Conservation (phyloP, 2,113 vertebrate species). For the Neoarius graeffei region DNA sequence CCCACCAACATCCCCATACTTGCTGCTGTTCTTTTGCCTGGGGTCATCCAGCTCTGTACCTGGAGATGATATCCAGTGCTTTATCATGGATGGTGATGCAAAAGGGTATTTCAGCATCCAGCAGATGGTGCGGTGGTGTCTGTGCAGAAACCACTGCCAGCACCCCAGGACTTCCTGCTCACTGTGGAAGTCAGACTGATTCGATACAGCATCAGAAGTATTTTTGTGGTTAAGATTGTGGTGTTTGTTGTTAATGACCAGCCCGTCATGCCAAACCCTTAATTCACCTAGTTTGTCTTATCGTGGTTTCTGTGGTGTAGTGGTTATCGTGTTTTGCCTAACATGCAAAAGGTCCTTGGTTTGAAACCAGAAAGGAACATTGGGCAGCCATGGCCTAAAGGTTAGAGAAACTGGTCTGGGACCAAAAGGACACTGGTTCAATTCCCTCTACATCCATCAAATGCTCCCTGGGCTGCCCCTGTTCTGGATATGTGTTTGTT, state of each 20-base stretch:
- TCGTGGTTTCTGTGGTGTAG: no score
- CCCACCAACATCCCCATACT: slow-evolving; percentile 91
- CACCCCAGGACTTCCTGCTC: slow-evolving; percentile 60
- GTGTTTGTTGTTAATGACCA: slow-evolving; percentile 60
- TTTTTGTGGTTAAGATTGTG: slow-evolving; percentile 62
- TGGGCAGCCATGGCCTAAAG: no score
- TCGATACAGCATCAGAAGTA: slow-evolving; percentile 53
- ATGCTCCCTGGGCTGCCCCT: no score
- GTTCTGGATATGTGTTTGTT: no score
- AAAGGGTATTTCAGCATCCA: slow-evolving; percentile 85
- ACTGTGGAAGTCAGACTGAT: slow-evolving; percentile 62
- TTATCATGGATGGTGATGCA: slow-evolving; percentile 86
- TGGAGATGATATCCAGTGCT: slow-evolving; percentile 87
- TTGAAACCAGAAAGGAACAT: no score
- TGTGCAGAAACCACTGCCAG: slow-evolving; percentile 39
- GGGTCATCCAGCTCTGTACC: slow-evolving; percentile 84
- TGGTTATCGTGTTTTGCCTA: no score
- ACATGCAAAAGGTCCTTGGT: no score
- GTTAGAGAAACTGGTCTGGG: no score
- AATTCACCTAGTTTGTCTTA: background rate
- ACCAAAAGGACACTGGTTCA: no score
- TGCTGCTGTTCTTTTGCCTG: slow-evolving; percentile 94
- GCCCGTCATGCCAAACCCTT: slow-evolving; percentile 8
- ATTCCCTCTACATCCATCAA: no score
- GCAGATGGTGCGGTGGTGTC: slow-evolving; percentile 62